Evolutionary conservation across 2,888 invertebrate species (phyloP), one percentile per base, ranked within the genome.

Genomic region (Chalcosyrphus nemorum): DNA sequence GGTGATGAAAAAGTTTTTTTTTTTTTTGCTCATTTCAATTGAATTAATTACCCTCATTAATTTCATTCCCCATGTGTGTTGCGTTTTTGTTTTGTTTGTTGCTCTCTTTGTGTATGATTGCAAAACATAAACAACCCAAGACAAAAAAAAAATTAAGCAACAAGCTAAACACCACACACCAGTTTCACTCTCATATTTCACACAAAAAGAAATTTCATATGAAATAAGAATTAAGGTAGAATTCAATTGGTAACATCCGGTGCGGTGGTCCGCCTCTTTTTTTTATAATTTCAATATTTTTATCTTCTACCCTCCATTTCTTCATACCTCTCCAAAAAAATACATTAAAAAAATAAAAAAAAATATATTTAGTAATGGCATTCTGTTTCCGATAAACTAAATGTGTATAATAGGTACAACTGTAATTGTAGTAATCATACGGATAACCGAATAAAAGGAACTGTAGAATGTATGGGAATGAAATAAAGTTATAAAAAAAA

Each of bases 241-340:
- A 80, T 84, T 80, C 84, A 84, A 84, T 84, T 84, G 84, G 84
- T 84, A 84, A 75, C 84, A 84, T 84, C 84, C 84, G 84, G 84
- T 84, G 43, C 38, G 61, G 59, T 70, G 78, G 72, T 74, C 57
- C 68, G 74, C 68, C 70, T 74, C 57, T 70, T 70, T 52, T 61
- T 66, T 59, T 74, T 38, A 24, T 56, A 74, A 56, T 43, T 57
- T 74, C 32, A 43, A 6, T 54, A 54, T 70, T 66, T 70, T 50
- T 72, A 54, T 70, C 29, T 80, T 65, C 11, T 65, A 13, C 59
- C 19, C 47, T 77, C 61, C 61, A 32, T 65, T 54, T 56, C 56
- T 81, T 38, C 59, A n/a, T 68, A 65, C 65, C 70, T 76, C 76
- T 75, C 70, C 38, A 52, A 32, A 35, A 52, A 29, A n/a, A n/a